Evolutionary conservation across 2,113 vertebrate genomes (phyloP).

Genomic region (Nannobrachium achirus): DNA sequence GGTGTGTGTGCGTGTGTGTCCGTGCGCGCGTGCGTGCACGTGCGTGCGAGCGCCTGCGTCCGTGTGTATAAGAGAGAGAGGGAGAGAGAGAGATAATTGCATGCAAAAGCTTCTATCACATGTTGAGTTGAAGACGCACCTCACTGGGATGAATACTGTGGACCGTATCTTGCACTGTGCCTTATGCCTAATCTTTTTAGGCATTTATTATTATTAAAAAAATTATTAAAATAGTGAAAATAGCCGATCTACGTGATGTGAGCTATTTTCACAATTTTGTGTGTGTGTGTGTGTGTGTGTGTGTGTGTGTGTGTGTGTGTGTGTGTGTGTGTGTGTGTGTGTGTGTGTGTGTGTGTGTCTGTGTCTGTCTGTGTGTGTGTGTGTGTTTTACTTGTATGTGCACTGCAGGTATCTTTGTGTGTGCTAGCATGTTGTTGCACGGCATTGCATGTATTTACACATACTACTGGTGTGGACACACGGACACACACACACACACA

Average conservation of each 20-base stretch:
- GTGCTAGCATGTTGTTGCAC: too few species aligned
- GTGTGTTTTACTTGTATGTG: not conserved
- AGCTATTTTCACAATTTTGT: not conserved
- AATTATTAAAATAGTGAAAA: too few species aligned
- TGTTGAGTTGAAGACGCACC: not conserved
- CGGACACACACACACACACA: too few species aligned
- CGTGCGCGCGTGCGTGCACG: not conserved
- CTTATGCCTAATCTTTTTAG: too few species aligned
- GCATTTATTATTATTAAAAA: too few species aligned
- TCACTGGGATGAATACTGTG: too few species aligned
- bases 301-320: constrained; percentile 4
- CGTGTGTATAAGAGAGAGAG: not conserved
- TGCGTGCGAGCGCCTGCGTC: not conserved
- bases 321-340: constrained; percentile 14
- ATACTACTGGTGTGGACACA: too few species aligned
- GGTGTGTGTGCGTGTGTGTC: constrained; percentile 17
- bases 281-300: not conserved
- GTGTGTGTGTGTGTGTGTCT: constrained; percentile 13
- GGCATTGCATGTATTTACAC: too few species aligned
- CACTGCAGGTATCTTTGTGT: too few species aligned
- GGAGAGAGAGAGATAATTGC: too few species aligned
- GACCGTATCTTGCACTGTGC: too few species aligned
- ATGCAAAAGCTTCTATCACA: not conserved
- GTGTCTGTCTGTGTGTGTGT: not conserved
- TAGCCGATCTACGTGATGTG: too few species aligned